phyloP scores from a whole-genome alignment of 2,888 invertebrate species.

The Mayetiola destructor region DNA sequence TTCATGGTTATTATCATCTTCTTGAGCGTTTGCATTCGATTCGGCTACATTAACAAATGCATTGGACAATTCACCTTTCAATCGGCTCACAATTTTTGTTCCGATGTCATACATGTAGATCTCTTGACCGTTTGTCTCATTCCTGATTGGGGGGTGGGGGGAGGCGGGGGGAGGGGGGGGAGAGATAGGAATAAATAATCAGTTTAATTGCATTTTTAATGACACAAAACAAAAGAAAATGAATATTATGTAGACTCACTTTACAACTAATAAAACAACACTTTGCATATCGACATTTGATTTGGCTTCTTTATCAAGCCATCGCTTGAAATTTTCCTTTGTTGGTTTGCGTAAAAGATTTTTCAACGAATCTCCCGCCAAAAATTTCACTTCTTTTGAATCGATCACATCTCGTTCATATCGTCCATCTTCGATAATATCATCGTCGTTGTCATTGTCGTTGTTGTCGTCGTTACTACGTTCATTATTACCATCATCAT shows the following conservation, averaged over 20 bases:
- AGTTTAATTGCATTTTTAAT: background rate
- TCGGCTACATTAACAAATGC: conserved; percentile 80
- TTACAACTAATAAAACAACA: conserved; percentile 65
- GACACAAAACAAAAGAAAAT: too few relatives aligned
- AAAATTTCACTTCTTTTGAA: conserved; percentile 54
- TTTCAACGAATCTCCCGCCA: conserved; percentile 61
- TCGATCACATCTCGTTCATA: conserved; percentile 42
- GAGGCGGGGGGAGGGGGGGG: background rate
- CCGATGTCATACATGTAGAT: conserved; percentile 77
- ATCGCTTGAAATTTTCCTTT: conserved; percentile 60
- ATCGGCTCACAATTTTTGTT: conserved; percentile 57
- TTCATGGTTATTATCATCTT: conserved; percentile 43
- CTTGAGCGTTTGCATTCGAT: conserved; percentile 58
- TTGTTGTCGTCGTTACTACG: conserved; percentile 20
- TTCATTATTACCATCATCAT: background rate
- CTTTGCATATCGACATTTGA: conserved; percentile 63
- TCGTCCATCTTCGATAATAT: conserved; percentile 32
- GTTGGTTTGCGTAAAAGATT: conserved; percentile 59
- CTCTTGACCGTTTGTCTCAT: conserved; percentile 46
- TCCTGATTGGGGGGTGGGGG: background rate
- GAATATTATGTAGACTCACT: too few relatives aligned
- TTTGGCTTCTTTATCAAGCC: conserved; percentile 62
- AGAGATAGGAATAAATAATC: background rate
- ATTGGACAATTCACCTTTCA: conserved; percentile 68
- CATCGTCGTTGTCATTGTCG: conserved; percentile 25